Base-by-base conservation (phyloP, 2,888 invertebrate species). In the Andricus quercusramuli region DNA sequence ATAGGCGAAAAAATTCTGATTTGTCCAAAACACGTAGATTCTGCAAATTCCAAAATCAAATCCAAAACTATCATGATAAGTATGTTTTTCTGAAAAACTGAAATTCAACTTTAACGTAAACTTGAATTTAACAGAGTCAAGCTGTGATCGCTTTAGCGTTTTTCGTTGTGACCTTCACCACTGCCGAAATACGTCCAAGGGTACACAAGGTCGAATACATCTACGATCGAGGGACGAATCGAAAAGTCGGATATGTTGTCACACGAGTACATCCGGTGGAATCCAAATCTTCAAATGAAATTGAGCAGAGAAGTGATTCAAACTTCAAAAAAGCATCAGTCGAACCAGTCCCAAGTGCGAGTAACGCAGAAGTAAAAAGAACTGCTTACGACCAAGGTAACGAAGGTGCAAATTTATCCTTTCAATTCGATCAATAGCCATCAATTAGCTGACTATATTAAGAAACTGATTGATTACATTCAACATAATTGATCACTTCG, bases 211-310 rank as follows among this genome's bases (percentile, higher is more conserved):
- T 87, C 11, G 85, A 85, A 41, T 85, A 82, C 41, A 70, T 88
- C 9, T 80, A 85, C 32, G 85, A 86, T 17, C 82, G 80, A 0
- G 70, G 70, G 1, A 81, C 86, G 0, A 80, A 85, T 6, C 84
- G 86, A 17, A 81, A 81, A 22, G 83, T 87, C 56, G 87, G 88
- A 62, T 88, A 85, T 64, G 84, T 86, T 5, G 86, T 87, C 29
- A 87, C 88, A 3, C 83, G 82, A 81, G 81, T 88, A 22, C 84
- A 83, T 56, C 84, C 85, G 5, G 77, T 87, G 32, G 82, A 85
- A 62, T 64, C 76, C 6, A 74, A 44, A 56, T 56, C 15, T 25
- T 29, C 1, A 41, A 15, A 22, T 77, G 68, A 66, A 79, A 64
- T 44, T 76, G 64, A 0, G 79, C 83, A 13, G 76, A 84, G 25